Evolutionary conservation across 1,140 invertebrate genomes (phyloP).

Genomic region (Drosophila saltans): DNA sequence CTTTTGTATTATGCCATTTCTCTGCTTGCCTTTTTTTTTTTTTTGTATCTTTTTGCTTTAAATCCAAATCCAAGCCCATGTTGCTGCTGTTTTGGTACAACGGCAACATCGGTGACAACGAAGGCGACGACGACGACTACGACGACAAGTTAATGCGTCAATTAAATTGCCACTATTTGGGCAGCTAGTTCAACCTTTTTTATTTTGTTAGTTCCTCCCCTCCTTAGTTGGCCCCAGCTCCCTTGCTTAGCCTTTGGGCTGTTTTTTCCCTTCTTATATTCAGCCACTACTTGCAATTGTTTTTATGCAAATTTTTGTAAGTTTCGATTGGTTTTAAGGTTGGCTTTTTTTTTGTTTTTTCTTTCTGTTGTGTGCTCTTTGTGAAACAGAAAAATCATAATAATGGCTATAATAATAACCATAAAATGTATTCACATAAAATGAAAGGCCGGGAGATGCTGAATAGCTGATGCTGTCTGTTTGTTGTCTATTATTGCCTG

Average conservation of each 20-base stretch:
- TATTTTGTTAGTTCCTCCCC: no score
- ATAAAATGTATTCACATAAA: slow-evolving; percentile 68
- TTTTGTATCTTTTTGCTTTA: slow-evolving; percentile 7
- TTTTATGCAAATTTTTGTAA: slow-evolving; percentile 62
- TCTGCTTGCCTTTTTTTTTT: slow-evolving; percentile 22
- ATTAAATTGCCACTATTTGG: slow-evolving; percentile 70
- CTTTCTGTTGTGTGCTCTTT: slow-evolving; percentile 12
- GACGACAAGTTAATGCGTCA: slow-evolving; percentile 70
- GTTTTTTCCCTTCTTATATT: not conserved
- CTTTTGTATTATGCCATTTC: slow-evolving; percentile 69
- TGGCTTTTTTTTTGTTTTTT: not conserved
- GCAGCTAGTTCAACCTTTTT: slow-evolving; percentile 24
- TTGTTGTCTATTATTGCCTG: slow-evolving; percentile 25
- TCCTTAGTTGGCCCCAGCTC: no score
- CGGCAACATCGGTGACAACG: not conserved
- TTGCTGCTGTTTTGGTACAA: no score
- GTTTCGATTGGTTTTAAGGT: slow-evolving; percentile 53
- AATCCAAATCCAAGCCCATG: slow-evolving; percentile 33
- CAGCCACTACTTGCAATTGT: slow-evolving; percentile 62
- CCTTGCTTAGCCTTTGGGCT: no score
- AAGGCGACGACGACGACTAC: not conserved
- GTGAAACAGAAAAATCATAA: slow-evolving; percentile 28
- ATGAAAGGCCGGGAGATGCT: slow-evolving; percentile 62
- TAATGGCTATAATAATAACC: slow-evolving; percentile 46
- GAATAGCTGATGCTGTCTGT: slow-evolving; percentile 21